phyloP scores from a whole-genome alignment of 1,140 invertebrate species.

The Penaeus indicus region DNA sequence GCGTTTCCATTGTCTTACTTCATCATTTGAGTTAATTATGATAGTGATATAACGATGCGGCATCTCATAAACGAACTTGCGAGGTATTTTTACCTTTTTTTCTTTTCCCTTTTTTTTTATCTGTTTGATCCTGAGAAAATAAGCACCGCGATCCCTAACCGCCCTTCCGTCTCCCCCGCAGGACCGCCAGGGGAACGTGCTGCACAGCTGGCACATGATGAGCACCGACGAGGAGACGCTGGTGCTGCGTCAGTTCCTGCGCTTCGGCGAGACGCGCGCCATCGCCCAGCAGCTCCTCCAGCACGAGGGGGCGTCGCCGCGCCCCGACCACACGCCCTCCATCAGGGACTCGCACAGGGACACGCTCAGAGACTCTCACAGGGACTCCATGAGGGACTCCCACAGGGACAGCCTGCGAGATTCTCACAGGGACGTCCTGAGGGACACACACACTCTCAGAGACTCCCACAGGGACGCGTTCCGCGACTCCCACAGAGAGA shows the following conservation, averaged over 20 bases:
- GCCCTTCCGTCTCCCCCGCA: constrained; percentile 67
- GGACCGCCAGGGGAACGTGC: constrained; percentile 77
- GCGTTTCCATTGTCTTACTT: no score
- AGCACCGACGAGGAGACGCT: constrained; percentile 87
- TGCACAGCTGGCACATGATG: constrained; percentile 87
- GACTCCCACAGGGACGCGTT: neutral
- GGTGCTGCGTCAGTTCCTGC: constrained; percentile 87
- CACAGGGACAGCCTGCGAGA: constrained; percentile 2
- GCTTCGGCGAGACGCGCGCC: constrained; percentile 85
- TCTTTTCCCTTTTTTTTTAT: neutral
- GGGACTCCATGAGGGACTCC: constrained; percentile 27
- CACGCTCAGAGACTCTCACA: constrained; percentile 20
- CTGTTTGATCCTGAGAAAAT: no score
- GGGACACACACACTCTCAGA: constrained; percentile 19
- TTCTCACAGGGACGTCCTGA: constrained; percentile 19
- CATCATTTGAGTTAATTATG: no score
- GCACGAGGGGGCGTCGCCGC: constrained; percentile 71
- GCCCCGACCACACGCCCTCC: constrained; percentile 49
- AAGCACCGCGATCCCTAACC: neutral
- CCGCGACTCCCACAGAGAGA: neutral
- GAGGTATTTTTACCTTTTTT: neutral
- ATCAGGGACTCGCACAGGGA: constrained; percentile 38
- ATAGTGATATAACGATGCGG: no score
- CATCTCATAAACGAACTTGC: no score
- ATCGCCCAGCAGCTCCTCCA: constrained; percentile 85